Conservation (phyloP, 2,113 vertebrate genomes). For the Choloepus hoffmanni region DNA sequence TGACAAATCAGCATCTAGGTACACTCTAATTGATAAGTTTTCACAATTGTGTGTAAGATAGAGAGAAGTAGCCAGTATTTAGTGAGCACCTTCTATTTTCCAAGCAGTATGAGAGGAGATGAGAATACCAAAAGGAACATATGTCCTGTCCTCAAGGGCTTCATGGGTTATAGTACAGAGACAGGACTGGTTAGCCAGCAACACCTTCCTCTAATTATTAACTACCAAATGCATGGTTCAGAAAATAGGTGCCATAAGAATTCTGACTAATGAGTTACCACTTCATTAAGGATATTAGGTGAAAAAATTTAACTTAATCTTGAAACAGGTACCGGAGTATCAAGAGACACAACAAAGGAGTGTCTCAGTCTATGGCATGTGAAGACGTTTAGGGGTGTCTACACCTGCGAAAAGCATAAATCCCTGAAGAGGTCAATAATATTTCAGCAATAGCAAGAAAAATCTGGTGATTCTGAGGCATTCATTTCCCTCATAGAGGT, state of each 20-base stretch:
- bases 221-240: neutral
- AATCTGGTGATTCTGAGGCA: neutral
- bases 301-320: neutral
- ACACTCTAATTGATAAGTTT: neutral
- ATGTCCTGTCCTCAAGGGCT: neutral
- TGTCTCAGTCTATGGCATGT: neutral
- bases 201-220: neutral
- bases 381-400: neutral
- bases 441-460: neutral
- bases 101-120: neutral
- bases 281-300: neutral
- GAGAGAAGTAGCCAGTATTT: neutral
- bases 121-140: neutral
- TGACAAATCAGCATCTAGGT: neutral
- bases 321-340: neutral
- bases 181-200: neutral
- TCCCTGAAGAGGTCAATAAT: neutral
- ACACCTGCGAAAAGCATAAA: neutral
- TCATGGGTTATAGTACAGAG: neutral
- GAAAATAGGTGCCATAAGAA: neutral
- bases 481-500: neutral
- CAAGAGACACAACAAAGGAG: neutral
- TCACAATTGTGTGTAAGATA: neutral
- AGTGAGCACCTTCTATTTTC: neutral
- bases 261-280: neutral